A percentile compares a stretch with the other conserved stretches of the same genome.
These are phyloP conservation scores for Percopsis omiscomaycus DNA, from an alignment of 2,797 vertebrate species.

Conservation along the genomic window DNA sequence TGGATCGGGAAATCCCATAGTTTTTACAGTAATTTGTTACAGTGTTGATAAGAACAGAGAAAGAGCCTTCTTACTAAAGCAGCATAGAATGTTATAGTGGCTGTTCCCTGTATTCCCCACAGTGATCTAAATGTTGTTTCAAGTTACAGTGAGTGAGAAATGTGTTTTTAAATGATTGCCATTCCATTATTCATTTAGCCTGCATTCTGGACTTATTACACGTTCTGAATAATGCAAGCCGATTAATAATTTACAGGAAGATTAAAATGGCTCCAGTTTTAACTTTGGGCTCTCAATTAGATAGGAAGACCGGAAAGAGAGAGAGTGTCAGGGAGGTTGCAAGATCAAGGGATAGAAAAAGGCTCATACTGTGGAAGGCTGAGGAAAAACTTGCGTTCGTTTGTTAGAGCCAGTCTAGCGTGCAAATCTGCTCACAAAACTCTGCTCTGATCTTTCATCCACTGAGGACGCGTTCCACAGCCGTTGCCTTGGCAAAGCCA, in stretches of 20 bases:
- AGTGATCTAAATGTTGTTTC: conserved; percentile 3
- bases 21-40: no score
- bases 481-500: no score
- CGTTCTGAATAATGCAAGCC: conserved; percentile 69
- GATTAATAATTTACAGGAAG: conserved; percentile 67
- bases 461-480: no score
- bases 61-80: no score
- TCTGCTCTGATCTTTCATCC: no score
- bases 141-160: conserved; percentile 34
- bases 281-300: conserved; percentile 54
- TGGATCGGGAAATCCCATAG: no score
- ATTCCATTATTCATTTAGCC: conserved; percentile 69
- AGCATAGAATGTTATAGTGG: no score
- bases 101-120: no score
- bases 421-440: no score
- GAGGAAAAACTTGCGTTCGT: no score
- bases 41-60: no score
- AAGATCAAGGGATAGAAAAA: neutral
- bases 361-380: neutral
- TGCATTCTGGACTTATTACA: conserved; percentile 69
- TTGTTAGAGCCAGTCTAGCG: no score
- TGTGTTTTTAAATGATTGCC: conserved; percentile 55
- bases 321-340: neutral
- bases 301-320: neutral
- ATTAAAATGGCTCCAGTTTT: conserved; percentile 63